Percentiles rank a stretch among this genome's conserved stretches.
phyloP scores from a whole-genome alignment of 2,113 vertebrate genomes.

The Bagarius yarrelli region DNA sequence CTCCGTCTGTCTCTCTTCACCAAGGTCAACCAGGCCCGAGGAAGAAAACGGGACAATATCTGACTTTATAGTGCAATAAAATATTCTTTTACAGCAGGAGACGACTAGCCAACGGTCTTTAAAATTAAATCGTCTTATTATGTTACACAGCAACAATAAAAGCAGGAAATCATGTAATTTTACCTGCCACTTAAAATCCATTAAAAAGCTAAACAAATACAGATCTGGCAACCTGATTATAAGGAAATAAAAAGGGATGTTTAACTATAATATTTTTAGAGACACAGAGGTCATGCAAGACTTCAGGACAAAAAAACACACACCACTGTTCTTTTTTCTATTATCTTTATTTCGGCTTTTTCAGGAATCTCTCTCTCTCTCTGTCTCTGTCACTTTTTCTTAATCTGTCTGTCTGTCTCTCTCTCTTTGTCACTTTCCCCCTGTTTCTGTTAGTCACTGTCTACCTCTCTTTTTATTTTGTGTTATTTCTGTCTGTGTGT shows the following conservation, averaged over 20 bases:
- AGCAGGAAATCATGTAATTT: conserved; percentile 1
- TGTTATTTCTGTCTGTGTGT: no score
- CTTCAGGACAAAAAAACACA: background rate
- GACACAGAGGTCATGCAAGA: background rate
- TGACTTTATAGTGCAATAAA: conserved; percentile 52
- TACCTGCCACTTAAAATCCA: background rate
- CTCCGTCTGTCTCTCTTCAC: background rate
- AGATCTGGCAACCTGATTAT: conserved; percentile 1
- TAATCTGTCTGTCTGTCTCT: no score
- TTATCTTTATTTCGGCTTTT: conserved; percentile 26
- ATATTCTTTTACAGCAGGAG: conserved; percentile 40
- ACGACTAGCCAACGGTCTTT: conserved; percentile 15
- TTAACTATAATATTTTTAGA: background rate
- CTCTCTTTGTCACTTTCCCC: no score
- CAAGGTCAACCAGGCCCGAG: conserved; percentile 39
- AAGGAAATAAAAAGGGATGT: background rate
- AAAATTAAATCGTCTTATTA: conserved; percentile 27
- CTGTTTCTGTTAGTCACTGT: no score
- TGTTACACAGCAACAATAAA: conserved; percentile 21
- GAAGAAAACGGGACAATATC: conserved; percentile 45
- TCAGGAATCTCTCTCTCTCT: conserved; percentile 28
- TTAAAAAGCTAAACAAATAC: background rate
- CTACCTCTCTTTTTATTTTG: no score
- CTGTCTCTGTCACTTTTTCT: no score
- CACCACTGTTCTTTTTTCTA: background rate